Evolutionary conservation across 2,797 vertebrate species (phyloP).

Genomic region (Sparus aurata): DNA sequence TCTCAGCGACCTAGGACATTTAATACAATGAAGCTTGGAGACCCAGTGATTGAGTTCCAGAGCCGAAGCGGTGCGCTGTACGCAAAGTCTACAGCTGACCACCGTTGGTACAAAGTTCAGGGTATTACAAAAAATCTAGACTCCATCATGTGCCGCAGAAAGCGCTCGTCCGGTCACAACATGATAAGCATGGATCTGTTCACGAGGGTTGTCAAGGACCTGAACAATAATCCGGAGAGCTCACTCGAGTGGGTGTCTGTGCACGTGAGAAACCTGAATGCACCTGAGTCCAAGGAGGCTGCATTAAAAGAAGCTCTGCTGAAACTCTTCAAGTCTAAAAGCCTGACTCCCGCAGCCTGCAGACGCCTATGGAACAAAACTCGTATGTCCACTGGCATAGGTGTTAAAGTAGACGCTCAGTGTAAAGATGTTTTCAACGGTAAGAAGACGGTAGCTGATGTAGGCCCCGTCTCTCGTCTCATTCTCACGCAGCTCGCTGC

Average conservation of each 20-base stretch:
- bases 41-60: too few relatives aligned
- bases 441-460: fast-evolving
- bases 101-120: constrained; percentile 37
- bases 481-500: constrained; percentile 13
- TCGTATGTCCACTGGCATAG: neutral
- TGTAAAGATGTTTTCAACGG: constrained; percentile 40
- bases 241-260: neutral
- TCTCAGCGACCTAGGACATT: neutral
- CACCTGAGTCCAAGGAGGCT: fast-evolving
- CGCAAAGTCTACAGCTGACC: too few relatives aligned
- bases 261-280: neutral
- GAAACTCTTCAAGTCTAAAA: neutral
- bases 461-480: neutral
- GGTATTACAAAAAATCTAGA: constrained; percentile 15
- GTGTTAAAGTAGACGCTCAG: neutral
- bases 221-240: neutral
- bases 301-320: fast-evolving
- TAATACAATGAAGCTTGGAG: constrained; percentile 29
- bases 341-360: neutral
- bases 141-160: neutral
- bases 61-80: too few relatives aligned
- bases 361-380: neutral
- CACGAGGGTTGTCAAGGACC: neutral
- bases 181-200: constrained; percentile 48
- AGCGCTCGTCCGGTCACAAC: neutral